Percentiles rank a stretch among this genome's conserved stretches.
Conservation (phyloP, 2,797 vertebrate species). For the Ambastaia sidthimunki region DNA sequence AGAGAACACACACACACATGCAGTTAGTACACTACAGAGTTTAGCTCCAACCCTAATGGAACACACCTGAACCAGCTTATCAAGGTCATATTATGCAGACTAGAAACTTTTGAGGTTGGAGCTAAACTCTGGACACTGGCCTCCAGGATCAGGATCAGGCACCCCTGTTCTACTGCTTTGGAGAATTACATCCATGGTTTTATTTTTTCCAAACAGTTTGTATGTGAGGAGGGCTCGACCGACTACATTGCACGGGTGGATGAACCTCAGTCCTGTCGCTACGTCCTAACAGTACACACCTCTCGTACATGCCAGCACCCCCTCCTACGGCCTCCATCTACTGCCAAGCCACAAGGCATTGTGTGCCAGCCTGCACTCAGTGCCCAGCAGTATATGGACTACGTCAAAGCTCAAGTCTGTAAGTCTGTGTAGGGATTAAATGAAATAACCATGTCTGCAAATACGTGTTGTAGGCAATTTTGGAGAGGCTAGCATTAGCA, state of each 20-base stretch:
- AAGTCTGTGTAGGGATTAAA: conserved; percentile 2
- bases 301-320: conserved; percentile 91
- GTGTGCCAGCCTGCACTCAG: conserved; percentile 91
- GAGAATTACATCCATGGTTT: neutral
- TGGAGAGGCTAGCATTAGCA: no score
- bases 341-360: conserved; percentile 86
- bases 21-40: neutral
- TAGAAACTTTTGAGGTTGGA: no score
- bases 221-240: conserved; percentile 89
- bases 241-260: conserved; percentile 92
- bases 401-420: conserved; percentile 88
- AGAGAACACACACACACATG: conserved; percentile 63
- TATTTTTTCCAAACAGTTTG: conserved; percentile 77
- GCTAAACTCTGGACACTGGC: no score
- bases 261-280: conserved; percentile 93
- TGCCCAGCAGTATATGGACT: conserved; percentile 90
- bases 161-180: neutral
- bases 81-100: no score
- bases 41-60: no score
- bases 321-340: conserved; percentile 82
- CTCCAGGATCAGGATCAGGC: no score
- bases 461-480: no score
- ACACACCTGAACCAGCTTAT: no score
- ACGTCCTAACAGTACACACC: conserved; percentile 91
- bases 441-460: neutral